A percentile compares a stretch with the other conserved stretches of the same genome.
Evolutionary conservation across 2,113 vertebrate genomes (phyloP).

Genomic region (Colinus virginianus): DNA sequence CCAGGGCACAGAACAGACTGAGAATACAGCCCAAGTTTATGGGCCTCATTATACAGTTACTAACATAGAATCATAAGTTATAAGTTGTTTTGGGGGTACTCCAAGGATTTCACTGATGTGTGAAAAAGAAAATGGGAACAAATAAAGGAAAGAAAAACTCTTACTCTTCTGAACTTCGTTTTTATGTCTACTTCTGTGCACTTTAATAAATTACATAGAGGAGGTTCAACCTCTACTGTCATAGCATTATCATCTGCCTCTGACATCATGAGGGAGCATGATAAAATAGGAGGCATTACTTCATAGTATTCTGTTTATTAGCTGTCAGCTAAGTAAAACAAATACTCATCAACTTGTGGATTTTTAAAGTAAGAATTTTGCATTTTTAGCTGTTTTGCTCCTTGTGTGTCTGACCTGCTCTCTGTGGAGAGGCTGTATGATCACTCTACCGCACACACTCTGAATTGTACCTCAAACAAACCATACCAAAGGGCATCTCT

Average conservation of each 20-base stretch:
- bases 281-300: too few species aligned
- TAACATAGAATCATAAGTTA: neutral
- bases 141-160: neutral
- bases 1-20: neutral
- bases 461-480: neutral
- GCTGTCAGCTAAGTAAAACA: neutral
- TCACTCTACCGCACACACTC: neutral
- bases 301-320: neutral
- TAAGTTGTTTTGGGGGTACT: neutral
- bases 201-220: neutral
- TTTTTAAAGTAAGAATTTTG: neutral
- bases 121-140: neutral
- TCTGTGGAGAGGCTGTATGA: neutral
- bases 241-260: too few species aligned
- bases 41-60: neutral
- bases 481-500: neutral
- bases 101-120: neutral
- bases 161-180: neutral
- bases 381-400: neutral
- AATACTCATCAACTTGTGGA: neutral
- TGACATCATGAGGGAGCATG: too few species aligned
- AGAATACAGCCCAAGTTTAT: neutral
- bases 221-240: too few species aligned
- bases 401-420: neutral
- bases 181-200: neutral